Conservation (phyloP, 2,888 invertebrate genomes). For the Tryphoninae sp. region DNA sequence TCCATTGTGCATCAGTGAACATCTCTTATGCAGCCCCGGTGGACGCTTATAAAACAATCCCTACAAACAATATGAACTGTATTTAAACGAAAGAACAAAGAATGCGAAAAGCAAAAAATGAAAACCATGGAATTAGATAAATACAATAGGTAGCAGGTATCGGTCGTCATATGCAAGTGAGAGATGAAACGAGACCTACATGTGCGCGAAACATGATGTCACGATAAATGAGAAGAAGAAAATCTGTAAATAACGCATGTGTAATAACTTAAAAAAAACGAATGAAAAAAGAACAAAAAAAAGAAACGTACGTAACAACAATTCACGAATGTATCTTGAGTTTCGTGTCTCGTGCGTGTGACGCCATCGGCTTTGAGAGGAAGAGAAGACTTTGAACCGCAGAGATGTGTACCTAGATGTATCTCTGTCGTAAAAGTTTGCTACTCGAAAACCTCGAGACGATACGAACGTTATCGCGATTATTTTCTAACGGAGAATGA, state of each 20-base stretch:
- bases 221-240: constrained; percentile 43
- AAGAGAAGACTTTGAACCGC: constrained; percentile 55
- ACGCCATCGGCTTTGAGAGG: constrained; percentile 43
- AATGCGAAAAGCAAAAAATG: constrained; percentile 39
- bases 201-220: constrained; percentile 60
- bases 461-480: constrained; percentile 21
- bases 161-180: constrained; percentile 60
- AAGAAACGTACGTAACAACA: background rate
- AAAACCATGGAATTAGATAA: constrained; percentile 65
- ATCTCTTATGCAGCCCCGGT: constrained; percentile 45
- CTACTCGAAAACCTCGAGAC: constrained; percentile 24
- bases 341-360: constrained; percentile 46
- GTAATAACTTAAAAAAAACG: constrained; percentile 58
- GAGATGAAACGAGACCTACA: constrained; percentile 20
- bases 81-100: constrained; percentile 37
- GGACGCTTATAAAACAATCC: constrained; percentile 40
- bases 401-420: constrained; percentile 38
- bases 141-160: constrained; percentile 65
- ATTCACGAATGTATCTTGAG: constrained; percentile 57
- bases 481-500: constrained; percentile 46
- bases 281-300: background rate
- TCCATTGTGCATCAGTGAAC: constrained; percentile 21
- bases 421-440: constrained; percentile 34
- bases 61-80: constrained; percentile 43
- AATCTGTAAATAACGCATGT: constrained; percentile 67